Evolutionary conservation across 2,888 invertebrate genomes (phyloP).

Genomic region (Luffia ferchaultella): DNA sequence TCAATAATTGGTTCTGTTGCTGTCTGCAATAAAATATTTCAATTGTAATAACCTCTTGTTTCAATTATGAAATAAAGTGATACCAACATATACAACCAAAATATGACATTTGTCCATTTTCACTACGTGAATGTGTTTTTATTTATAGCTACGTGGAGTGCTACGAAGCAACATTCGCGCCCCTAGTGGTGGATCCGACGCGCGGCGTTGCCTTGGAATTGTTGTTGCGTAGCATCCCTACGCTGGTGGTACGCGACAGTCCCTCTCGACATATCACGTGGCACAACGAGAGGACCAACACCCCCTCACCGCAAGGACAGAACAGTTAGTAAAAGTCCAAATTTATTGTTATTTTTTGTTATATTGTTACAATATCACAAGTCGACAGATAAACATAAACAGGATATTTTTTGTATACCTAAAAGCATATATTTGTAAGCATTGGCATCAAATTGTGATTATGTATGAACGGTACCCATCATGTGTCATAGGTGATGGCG

Average conservation of each 20-base stretch:
- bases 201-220: conserved; percentile 90
- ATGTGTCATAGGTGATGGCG: too few species aligned
- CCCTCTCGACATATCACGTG: conserved; percentile 43
- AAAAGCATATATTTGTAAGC: too few species aligned
- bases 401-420: too few species aligned
- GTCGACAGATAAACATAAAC: not conserved
- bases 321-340: conserved; percentile 26
- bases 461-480: too few species aligned
- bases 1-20: too few species aligned
- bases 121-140: not conserved
- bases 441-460: too few species aligned
- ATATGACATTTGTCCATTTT: too few species aligned
- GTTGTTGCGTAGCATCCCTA: conserved; percentile 83
- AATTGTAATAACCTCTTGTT: too few species aligned
- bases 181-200: conserved; percentile 63
- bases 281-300: conserved; percentile 18
- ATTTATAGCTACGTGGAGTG: conserved; percentile 77
- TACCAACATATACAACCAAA: too few species aligned
- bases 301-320: conserved; percentile 20
- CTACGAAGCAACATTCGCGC: conserved; percentile 77
- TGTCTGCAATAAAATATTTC: too few species aligned
- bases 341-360: not conserved
- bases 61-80: too few species aligned
- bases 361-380: not conserved
- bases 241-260: conserved; percentile 62